Conservation (phyloP, 2,113 vertebrate genomes). For the Plectropomus leopardus region DNA sequence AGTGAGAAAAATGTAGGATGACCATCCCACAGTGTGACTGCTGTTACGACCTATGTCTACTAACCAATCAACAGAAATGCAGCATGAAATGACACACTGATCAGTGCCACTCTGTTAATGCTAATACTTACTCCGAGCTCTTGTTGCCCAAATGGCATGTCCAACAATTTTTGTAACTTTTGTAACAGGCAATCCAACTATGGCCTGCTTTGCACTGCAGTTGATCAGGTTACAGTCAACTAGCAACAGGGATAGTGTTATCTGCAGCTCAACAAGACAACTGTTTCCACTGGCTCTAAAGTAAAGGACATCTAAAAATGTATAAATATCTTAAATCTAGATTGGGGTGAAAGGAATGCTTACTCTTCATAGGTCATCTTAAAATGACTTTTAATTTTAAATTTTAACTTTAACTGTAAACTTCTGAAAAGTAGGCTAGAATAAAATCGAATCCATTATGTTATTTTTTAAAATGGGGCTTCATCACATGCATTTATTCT, state of each 20-base stretch:
- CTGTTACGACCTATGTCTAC: too few relatives aligned
- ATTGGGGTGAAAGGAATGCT: neutral
- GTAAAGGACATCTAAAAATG: neutral
- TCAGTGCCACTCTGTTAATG: too few relatives aligned
- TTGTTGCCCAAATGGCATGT: too few relatives aligned
- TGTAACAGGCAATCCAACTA: neutral
- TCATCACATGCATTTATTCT: constrained; percentile 32
- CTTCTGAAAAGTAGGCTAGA: neutral
- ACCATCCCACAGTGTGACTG: too few relatives aligned
- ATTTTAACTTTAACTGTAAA: neutral
- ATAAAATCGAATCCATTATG: neutral
- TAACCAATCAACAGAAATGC: too few relatives aligned
- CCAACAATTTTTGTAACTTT: neutral
- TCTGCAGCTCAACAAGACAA: neutral
- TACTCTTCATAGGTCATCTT: neutral
- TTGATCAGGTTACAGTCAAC: neutral
- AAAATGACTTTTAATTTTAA: neutral
- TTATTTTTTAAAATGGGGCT: neutral
- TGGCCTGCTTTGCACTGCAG: neutral
- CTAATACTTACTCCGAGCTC: too few relatives aligned
- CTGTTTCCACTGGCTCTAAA: neutral
- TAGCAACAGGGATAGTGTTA: too few relatives aligned
- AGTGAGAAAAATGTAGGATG: too few relatives aligned
- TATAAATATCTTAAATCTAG: neutral
- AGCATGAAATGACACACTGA: too few relatives aligned